Evolutionary conservation across 1,140 invertebrate genomes (phyloP).

Genomic region (Drosophila azteca): DNA sequence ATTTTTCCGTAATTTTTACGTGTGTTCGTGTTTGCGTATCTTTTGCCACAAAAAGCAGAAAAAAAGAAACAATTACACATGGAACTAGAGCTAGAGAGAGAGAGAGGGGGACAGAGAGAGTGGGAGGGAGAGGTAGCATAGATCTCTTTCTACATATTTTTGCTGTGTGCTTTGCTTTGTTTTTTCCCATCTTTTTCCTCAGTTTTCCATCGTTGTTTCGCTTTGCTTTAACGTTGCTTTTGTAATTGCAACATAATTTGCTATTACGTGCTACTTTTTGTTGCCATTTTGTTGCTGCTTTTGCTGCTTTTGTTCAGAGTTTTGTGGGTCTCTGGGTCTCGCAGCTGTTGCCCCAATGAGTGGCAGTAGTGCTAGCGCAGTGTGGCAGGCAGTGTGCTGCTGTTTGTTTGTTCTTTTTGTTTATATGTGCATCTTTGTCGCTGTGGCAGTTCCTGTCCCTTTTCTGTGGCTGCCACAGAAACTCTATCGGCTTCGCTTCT

Average conservation of each 20-base stretch:
- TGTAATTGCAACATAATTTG: slow-evolving; percentile 82
- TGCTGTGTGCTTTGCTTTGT: slow-evolving; percentile 23
- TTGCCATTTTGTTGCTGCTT: slow-evolving; percentile 44
- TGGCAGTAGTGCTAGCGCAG: slow-evolving; percentile 13
- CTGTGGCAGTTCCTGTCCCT: slow-evolving; percentile 42
- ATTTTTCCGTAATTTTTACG: background rate
- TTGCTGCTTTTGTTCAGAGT: slow-evolving; percentile 39
- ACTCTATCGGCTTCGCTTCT: background rate
- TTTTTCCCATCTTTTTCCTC: slow-evolving; percentile 45
- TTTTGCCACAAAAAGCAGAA: slow-evolving; percentile 40
- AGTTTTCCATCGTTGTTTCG: slow-evolving; percentile 40
- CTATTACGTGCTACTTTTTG: slow-evolving; percentile 72
- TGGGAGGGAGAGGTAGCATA: background rate
- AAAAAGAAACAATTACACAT: slow-evolving; percentile 67
- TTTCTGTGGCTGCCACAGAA: slow-evolving; percentile 29
- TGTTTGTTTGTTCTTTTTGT: slow-evolving; percentile 70
- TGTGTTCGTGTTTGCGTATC: slow-evolving; percentile 33
- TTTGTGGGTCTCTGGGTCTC: slow-evolving; percentile 79
- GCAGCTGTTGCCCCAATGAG: slow-evolving; percentile 59
- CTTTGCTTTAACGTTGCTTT: slow-evolving; percentile 73
- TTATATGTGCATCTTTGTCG: slow-evolving; percentile 73
- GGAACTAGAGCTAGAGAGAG: slow-evolving; percentile 18
- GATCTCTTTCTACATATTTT: slow-evolving; percentile 47
- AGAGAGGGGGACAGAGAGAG: background rate
- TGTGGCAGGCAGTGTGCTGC: too few species aligned